phyloP scores from a whole-genome alignment of 2,888 invertebrate species.

The Tubulanus polymorphus region DNA sequence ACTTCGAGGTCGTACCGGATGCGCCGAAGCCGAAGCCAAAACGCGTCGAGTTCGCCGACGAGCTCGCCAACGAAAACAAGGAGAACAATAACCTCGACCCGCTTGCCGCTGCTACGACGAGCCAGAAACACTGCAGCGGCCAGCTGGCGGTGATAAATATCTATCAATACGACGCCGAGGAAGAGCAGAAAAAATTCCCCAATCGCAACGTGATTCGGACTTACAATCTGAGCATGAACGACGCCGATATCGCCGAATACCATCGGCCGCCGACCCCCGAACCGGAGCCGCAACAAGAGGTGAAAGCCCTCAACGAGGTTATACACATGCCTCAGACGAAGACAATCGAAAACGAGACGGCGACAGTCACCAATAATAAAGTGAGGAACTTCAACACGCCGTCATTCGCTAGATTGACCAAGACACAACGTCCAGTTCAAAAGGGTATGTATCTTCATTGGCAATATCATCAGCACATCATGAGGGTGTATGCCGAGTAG shows the following conservation, averaged over 20 bases:
- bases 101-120: background rate
- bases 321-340: conserved; percentile 22
- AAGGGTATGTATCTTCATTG: conserved; percentile 15
- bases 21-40: background rate
- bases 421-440: conserved; percentile 14
- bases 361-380: conserved; percentile 13
- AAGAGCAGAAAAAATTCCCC: background rate
- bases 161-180: background rate
- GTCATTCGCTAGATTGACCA: conserved; percentile 19
- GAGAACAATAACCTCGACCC: background rate
- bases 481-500: too few relatives aligned
- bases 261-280: conserved; percentile 33
- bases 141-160: background rate
- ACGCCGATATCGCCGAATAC: conserved; percentile 33
- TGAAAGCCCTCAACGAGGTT: conserved; percentile 19
- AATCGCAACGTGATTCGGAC: conserved; percentile 10
- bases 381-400: conserved; percentile 2
- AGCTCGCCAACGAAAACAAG: background rate
- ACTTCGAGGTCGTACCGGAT: background rate
- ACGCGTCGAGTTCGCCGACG: background rate
- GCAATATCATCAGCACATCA: too few relatives aligned
- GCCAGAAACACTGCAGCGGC: background rate
- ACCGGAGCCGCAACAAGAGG: conserved; percentile 26
- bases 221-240: conserved; percentile 33
- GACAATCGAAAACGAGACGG: conserved; percentile 21